A percentile compares a stretch with the other conserved stretches of the same genome.
phyloP scores from a whole-genome alignment of 2,113 vertebrate species.

The Ellobius talpinus region DNA sequence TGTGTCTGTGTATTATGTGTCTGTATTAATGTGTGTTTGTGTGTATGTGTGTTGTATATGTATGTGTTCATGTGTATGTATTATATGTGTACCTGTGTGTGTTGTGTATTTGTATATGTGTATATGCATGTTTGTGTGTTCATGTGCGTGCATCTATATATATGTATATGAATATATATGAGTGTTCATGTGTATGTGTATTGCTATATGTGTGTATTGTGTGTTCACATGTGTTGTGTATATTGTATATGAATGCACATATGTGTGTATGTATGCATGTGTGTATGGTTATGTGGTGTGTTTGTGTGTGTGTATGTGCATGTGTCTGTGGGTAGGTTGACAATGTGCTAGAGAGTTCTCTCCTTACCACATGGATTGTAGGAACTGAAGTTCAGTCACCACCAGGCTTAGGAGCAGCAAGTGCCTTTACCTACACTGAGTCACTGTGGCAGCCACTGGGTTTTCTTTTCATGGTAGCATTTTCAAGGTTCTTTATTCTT shows the following conservation, averaged over 20 bases:
- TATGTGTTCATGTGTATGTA: not conserved
- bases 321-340: not conserved
- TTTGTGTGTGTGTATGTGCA: not conserved
- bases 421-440: not conserved
- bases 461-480: slow-evolving; percentile 32
- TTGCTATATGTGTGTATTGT: not conserved
- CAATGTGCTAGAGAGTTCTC: not conserved
- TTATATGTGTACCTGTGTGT: not conserved
- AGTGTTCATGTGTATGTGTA: not conserved
- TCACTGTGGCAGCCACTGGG: not conserved
- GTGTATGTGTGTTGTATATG: not conserved
- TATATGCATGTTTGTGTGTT: not conserved
- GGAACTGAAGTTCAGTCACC: not conserved
- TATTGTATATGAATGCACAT: not conserved
- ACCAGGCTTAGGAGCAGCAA: not conserved
- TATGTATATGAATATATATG: not conserved
- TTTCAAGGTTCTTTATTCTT: slow-evolving; percentile 3
- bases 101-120: not conserved
- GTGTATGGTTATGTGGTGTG: not conserved
- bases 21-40: not conserved
- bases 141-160: not conserved
- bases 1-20: not conserved
- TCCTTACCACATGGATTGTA: not conserved
- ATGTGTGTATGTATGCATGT: not conserved
- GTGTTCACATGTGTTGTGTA: not conserved